A percentile compares a stretch with the other conserved stretches of the same genome.
Evolutionary conservation across 2,113 vertebrate genomes (phyloP).

Genomic region (Platycercus adscitus): DNA sequence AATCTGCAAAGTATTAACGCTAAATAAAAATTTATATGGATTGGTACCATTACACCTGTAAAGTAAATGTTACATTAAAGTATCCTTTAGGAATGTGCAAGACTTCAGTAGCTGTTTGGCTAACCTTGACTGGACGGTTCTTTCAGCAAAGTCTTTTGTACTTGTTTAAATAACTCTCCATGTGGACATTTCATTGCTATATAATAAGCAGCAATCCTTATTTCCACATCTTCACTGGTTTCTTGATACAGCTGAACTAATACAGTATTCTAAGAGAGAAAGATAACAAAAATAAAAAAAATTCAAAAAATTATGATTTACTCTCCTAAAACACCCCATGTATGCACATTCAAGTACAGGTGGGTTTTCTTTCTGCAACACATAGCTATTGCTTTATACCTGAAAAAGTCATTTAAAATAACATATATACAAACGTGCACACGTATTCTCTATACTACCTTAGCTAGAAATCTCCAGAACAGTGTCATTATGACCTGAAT

Average conservation of each 20-base stretch:
- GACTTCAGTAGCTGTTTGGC: neutral
- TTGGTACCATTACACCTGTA: neutral
- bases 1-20: neutral
- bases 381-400: neutral
- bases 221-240: slow-evolving; percentile 80
- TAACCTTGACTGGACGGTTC: slow-evolving; percentile 89
- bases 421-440: neutral
- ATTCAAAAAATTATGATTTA: neutral
- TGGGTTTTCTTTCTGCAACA: neutral
- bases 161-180: slow-evolving; percentile 74
- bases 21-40: neutral
- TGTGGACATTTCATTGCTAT: slow-evolving; percentile 84
- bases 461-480: neutral
- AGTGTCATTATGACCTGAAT: neutral
- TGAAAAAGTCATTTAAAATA: neutral
- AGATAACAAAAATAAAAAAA: neutral
- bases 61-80: neutral
- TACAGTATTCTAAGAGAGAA: slow-evolving; percentile 74
- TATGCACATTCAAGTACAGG: neutral
- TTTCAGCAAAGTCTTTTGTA: slow-evolving; percentile 75
- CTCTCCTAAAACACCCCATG: neutral
- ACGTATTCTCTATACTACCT: neutral
- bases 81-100: neutral
- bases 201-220: slow-evolving; percentile 87
- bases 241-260: slow-evolving; percentile 81